Percentiles rank a stretch among this genome's conserved stretches.
phyloP scores from a whole-genome alignment of 35 echinoderm and acorn worm species.

The Eucidaris tribuloides region DNA sequence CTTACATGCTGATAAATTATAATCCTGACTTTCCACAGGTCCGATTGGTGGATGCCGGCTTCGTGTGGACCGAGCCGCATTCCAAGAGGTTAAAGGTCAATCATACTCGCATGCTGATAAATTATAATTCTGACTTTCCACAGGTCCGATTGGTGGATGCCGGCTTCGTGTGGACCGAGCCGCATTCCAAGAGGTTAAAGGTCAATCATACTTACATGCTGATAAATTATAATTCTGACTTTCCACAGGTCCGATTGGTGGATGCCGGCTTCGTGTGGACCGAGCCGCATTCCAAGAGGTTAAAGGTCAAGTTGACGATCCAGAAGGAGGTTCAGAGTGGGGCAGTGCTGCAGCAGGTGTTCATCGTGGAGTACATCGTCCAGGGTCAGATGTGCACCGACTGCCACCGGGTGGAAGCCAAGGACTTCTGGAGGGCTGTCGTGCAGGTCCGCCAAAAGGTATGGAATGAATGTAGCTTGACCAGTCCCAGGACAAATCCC shows the following conservation, averaged over 20 bases:
- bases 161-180: conserved; percentile 95
- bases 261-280: conserved; percentile 97
- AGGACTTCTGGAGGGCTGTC: conserved; percentile 96
- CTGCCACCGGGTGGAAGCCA: conserved; percentile 79
- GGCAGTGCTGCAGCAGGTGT: conserved; percentile 85
- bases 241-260: conserved; percentile 60
- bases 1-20: no score
- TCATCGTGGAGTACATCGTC: conserved; percentile 86
- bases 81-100: conserved; percentile 94
- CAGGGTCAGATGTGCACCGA: conserved; percentile 95
- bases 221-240: no score
- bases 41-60: conserved; percentile 76
- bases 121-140: not conserved
- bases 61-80: conserved; percentile 97
- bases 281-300: conserved; percentile 88
- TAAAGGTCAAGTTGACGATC: conserved; percentile 93
- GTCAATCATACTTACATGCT: conserved; percentile 32
- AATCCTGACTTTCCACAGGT: conserved; percentile 61
- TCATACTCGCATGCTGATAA: no score
- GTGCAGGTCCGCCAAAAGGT: conserved; percentile 97
- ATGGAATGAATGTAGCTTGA: no score
- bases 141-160: conserved; percentile 87
- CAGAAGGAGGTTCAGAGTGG: conserved; percentile 92
- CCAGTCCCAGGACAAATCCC: no score
- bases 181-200: conserved; percentile 91